Percentiles rank a stretch among this genome's conserved stretches.
phyloP scores from a whole-genome alignment of 1,140 invertebrate species.

The Prorops nasuta region DNA sequence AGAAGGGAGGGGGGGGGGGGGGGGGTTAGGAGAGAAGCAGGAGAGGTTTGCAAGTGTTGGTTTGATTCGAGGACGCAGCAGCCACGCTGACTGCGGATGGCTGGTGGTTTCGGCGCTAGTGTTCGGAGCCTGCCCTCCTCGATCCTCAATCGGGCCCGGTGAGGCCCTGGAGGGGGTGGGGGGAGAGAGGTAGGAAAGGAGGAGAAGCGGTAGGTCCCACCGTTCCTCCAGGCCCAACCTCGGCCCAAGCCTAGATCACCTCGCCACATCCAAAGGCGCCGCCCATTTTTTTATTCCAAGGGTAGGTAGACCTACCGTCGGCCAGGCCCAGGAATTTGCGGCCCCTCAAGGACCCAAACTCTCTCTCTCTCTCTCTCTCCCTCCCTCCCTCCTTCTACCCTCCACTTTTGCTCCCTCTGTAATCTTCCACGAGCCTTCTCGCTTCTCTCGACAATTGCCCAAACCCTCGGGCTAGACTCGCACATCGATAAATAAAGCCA shows the following conservation, averaged over 20 bases:
- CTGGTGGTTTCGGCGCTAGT: slow-evolving; percentile 3
- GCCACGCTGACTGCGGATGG: slow-evolving; percentile 14
- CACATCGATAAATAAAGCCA: too few relatives aligned
- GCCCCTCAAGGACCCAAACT: background rate
- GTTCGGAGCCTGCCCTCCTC: slow-evolving; percentile 1
- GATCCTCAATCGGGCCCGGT: slow-evolving; percentile 11
- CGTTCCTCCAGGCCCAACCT: slow-evolving; percentile 39
- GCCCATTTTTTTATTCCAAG: slow-evolving; percentile 49
- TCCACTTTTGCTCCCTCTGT: background rate
- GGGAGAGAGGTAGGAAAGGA: slow-evolving; percentile 2
- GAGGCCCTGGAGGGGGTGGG: background rate
- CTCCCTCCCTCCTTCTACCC: background rate
- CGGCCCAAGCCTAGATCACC: slow-evolving; percentile 28
- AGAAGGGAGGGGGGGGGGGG: too few relatives aligned
- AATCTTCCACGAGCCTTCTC: too few relatives aligned
- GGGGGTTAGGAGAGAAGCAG: too few relatives aligned
- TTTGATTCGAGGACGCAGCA: slow-evolving; percentile 3
- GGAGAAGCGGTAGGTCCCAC: slow-evolving; percentile 22
- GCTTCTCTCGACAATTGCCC: too few relatives aligned
- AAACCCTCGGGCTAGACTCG: too few relatives aligned
- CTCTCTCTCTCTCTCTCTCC: background rate
- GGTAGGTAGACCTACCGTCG: background rate
- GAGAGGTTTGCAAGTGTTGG: too few relatives aligned
- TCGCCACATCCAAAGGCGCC: slow-evolving; percentile 45
- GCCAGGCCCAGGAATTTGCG: background rate